Evolutionary conservation across 2,797 vertebrate genomes (phyloP), one percentile per base, ranked within the genome.

Genomic region (Pelodytes ibericus): DNA sequence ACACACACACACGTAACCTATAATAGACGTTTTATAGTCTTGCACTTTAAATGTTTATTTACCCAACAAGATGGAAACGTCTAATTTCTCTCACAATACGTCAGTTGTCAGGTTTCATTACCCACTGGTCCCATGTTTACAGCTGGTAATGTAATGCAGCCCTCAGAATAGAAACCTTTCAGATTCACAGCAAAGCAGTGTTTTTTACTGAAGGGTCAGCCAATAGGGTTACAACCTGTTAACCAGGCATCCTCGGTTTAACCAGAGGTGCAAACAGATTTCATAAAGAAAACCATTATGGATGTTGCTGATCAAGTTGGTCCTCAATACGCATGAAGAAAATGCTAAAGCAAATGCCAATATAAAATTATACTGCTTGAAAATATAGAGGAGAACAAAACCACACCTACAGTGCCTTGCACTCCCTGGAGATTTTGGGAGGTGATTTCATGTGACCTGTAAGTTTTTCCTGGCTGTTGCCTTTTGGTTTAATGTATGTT

Each of bases 391-490:
- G 6, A 29, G 24, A 41, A 76, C 27, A 56, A 61, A 73, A 8
- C 30, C 9, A 69, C 75, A 29, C 62, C 70, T 67, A 72, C 30
- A 77, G 67, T 57, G 33, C 36, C 56, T 47, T 62, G 74, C 24
- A 61, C 25, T 51, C 60, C 53, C 61, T 57, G 22, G 24, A 64
- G 67, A 41, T 39, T n/a, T 47, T 26, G 41, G 24, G 60, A 72
- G 69, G 68, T 51, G 51, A 72, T 62, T 72, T 78, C n/a, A 44
- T 24, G 13, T 27, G 30, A 33, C 59, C 39, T 61, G 62, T 67
- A 68, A 78, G 47, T 41, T 72, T 72, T 78, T 72, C 76, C 70
- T 78, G 76, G 76, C 76, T 67, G 24, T 72, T 56, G 70, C 49
- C 11, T 39, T 67, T 62, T 72, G 26, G 6, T 61, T 36, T 67